A percentile compares a stretch with the other conserved stretches of the same genome.
These are phyloP conservation scores for Apodemia hepburni DNA, from an alignment of 2,888 invertebrate genomes.

Conservation along the genomic window DNA sequence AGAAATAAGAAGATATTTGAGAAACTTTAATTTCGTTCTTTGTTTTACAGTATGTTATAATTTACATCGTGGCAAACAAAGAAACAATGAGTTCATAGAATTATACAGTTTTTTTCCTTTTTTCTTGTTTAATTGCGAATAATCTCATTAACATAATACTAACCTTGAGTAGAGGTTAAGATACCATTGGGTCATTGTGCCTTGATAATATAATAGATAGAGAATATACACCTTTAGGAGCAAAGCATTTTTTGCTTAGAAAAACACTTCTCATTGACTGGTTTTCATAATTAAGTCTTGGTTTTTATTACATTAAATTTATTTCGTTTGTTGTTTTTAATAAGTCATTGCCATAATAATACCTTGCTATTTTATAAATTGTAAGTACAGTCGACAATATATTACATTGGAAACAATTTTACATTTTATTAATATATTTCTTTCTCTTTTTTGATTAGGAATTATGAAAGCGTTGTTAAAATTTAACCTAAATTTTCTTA, in stretches of 20 bases:
- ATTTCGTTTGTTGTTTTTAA: slow-evolving; percentile 1
- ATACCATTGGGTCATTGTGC: slow-evolving; percentile 14
- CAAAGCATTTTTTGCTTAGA: slow-evolving; percentile 15
- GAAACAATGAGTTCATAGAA: not conserved
- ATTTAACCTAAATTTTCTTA: too few species aligned
- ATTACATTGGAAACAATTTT: not conserved
- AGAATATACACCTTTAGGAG: not conserved
- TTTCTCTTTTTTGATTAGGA: too few species aligned
- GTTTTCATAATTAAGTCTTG: not conserved
- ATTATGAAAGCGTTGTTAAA: too few species aligned
- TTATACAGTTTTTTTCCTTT: not conserved
- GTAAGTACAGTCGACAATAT: not conserved
- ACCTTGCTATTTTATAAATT: not conserved
- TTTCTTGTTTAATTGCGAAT: not conserved
- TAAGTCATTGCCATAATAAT: slow-evolving; percentile 9
- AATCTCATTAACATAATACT: not conserved
- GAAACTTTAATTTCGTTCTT: not conserved
- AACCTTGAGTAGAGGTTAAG: slow-evolving; percentile 23
- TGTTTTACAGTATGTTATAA: not conserved
- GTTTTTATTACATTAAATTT: slow-evolving; percentile 7
- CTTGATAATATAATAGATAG: slow-evolving; percentile 10
- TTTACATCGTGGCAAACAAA: not conserved
- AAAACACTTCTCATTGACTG: not conserved
- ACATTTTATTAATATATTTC: too few species aligned
- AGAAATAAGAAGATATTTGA: too few species aligned